phyloP scores from a whole-genome alignment of 2,113 vertebrate species.

The Xerus inauris region DNA sequence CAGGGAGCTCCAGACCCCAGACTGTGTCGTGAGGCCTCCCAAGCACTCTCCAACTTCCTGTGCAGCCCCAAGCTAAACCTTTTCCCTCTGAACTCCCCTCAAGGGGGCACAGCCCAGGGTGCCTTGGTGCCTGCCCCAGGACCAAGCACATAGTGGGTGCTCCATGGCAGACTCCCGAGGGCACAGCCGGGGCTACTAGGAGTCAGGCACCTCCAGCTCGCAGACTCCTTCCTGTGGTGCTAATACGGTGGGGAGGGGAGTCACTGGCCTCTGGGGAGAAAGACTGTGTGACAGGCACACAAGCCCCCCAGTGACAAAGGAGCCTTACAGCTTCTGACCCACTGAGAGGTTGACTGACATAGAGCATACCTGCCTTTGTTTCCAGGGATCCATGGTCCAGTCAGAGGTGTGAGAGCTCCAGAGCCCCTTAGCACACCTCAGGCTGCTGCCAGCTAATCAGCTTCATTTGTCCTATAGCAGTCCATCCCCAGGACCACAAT shows the following conservation, averaged over 20 bases:
- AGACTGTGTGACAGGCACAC: not conserved
- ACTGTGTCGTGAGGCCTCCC: not conserved
- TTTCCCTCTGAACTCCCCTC: not conserved
- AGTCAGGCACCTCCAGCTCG: not conserved
- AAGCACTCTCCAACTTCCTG: not conserved
- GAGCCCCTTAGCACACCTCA: not conserved
- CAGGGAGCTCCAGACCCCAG: not conserved
- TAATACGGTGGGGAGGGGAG: not conserved
- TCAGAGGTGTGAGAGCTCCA: not conserved
- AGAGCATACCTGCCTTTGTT: not conserved
- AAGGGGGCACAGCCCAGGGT: fast-evolving
- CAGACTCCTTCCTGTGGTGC: not conserved
- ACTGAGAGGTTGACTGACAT: not conserved
- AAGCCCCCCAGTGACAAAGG: not conserved
- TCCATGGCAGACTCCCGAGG: not conserved
- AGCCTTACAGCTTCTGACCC: not conserved
- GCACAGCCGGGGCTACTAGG: not conserved
- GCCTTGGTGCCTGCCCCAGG: not conserved
- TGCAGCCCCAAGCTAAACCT: not conserved
- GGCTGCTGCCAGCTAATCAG: not conserved
- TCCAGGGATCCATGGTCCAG: fast-evolving
- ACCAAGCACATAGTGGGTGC: not conserved
- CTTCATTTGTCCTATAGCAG: not conserved
- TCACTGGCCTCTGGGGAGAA: not conserved
- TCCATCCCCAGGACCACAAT: not conserved